Conservation (phyloP, 2,113 vertebrate genomes). For the Glaucidium brasilianum region DNA sequence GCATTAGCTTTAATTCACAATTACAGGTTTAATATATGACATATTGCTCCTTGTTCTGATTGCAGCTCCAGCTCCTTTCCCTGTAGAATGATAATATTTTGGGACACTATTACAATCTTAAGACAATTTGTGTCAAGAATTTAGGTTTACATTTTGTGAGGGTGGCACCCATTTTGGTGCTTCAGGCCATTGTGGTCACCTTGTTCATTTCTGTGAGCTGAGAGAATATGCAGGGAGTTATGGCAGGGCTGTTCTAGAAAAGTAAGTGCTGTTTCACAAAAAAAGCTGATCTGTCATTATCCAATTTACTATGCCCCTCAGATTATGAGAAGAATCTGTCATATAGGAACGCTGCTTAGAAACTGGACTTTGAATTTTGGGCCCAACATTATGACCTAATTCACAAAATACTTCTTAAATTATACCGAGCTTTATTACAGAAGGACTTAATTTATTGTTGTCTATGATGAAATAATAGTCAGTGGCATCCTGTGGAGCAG, state of each 20-base stretch:
- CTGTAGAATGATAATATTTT: background rate
- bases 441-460: background rate
- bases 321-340: background rate
- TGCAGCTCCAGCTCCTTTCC: background rate
- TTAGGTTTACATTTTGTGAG: background rate
- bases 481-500: background rate
- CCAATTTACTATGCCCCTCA: background rate
- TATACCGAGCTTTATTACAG: background rate
- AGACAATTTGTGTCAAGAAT: background rate
- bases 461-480: background rate
- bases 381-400: background rate
- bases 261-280: background rate
- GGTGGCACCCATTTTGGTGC: background rate
- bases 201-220: background rate
- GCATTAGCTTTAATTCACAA: background rate
- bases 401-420: background rate
- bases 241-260: background rate
- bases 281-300: background rate
- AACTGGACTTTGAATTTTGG: background rate
- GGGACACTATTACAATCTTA: background rate
- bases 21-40: background rate
- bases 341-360: background rate
- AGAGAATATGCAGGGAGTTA: background rate
- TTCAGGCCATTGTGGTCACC: background rate
- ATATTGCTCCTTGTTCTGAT: background rate